A percentile compares a stretch with the other conserved stretches of the same genome.
These are phyloP conservation scores for Palythoa caribaeorum DNA, from an alignment of 92 coral and sea anemone genomes.

Conservation along the genomic window DNA sequence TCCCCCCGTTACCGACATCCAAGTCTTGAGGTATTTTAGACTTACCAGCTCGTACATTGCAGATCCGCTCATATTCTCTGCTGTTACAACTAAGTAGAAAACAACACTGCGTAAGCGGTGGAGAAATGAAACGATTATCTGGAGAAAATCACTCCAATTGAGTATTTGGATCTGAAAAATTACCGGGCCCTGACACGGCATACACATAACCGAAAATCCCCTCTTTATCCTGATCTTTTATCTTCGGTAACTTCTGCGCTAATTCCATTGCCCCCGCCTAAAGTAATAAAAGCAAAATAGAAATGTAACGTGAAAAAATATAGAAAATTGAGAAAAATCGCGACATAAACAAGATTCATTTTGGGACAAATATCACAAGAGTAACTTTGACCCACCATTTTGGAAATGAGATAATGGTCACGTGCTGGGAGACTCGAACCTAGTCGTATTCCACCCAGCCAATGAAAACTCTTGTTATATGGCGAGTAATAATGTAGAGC, in stretches of 20 bases:
- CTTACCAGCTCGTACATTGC: conserved; percentile 99
- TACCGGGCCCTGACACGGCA: conserved; percentile 99
- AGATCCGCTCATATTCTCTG: conserved; percentile 99
- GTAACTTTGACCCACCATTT: conserved; percentile 87
- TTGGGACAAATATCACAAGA: conserved; percentile 5
- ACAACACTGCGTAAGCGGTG: not conserved
- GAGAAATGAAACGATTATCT: not conserved
- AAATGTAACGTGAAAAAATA: not conserved
- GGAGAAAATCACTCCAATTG: not conserved
- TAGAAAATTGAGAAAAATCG: not conserved
- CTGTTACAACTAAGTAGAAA: conserved; percentile 88
- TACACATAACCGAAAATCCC: conserved; percentile 92
- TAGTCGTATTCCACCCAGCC: not conserved
- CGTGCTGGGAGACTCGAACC: conserved; percentile 66
- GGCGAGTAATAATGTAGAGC: not conserved
- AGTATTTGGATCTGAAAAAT: conserved; percentile 8
- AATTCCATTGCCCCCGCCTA: conserved; percentile 97
- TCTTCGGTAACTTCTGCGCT: conserved; percentile 82
- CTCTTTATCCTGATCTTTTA: conserved; percentile 88
- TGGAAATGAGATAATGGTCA: conserved; percentile 90
- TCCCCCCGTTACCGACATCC: not conserved
- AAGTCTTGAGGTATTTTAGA: not conserved
- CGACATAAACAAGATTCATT: conserved; percentile 20
- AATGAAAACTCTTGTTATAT: conserved; percentile 30
- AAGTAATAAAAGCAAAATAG: not conserved